Evolutionary conservation across 2,888 invertebrate species (phyloP), one percentile per base, ranked within the genome.

Genomic region (Drosophila anceps): DNA sequence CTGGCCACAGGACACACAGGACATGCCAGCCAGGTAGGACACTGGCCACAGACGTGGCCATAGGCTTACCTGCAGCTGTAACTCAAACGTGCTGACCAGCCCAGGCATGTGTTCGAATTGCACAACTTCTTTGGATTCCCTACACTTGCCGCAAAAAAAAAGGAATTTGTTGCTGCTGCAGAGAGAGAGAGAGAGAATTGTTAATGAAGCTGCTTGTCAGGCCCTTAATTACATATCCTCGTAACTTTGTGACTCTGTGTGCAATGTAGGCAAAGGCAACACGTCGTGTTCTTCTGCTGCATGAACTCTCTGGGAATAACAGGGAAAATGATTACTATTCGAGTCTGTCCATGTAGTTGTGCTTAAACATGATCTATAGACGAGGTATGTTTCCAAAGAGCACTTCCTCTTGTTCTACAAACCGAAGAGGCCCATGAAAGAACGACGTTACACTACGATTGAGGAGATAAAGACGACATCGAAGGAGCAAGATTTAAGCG

Each of bases 51-150:
- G 39, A 29, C 46, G 41, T 46, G 35, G 44, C 46, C 10, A 20
- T 57, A 44, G 20, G 18, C 87, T 89, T 84, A 93, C 93, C 92
- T 92, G 92, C 74, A 92, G 29, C 48, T 48, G 90, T 83, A 93
- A 92, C 90, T 91, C 69, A 93, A 79, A 84, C 92, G 92, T 85
- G 92, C 91, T 78, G 93, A 92, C 93, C 93, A 93, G 77, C 93
- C 93, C 69, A 93, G 88, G 84, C 93, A 93, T 70, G 92, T 93
- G 90, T 93, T 93, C 88, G 93, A 87, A 85, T 93, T 93, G 79
- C 93, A 93, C 41, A 93, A 93, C 84, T 93, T 93, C 78, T 93
- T 93, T 65, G 93, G 91, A 90, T 92, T 92, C 79, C 92, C 92
- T n/a, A 57, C 69, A 8, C 63, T 69, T 24, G 69, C 88, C n/a